Base-by-base conservation (phyloP, 2,113 vertebrate genomes). In the Brachyistius frenatus region DNA sequence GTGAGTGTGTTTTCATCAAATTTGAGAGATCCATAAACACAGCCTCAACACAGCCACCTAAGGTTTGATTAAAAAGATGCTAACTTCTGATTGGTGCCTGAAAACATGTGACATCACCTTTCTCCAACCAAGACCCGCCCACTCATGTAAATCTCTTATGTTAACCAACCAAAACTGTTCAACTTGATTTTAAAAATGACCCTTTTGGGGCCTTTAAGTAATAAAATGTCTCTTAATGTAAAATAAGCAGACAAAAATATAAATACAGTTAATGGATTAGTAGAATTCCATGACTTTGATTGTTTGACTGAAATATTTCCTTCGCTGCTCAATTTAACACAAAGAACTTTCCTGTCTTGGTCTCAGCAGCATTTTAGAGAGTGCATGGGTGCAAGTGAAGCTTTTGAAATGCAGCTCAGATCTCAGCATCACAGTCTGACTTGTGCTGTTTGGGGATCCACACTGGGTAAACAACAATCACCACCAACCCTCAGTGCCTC, bases 321-420 rank as follows among this genome's bases (percentile, higher is more conserved):
- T 69, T 72, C 32, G 6, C 49, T 61, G 60, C 56, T 83, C 32
- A 36, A 49, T 76, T 77, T 32, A 65, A 30, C 77, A 65, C 61
- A 35, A 33, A 69, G 0, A 69, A 23, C 39, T 37, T 7, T 73
- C 15, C 53, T 16, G 7, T 63, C 11, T 62, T 44, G 3, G n/a
- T 55, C 63, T 74, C 58, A 13, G 62, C 47, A 63, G 67, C 55
- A 54, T 23, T 84, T 64, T 2, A 5, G 32, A 80, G 37, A 73
- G 37, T 2, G 14, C 2, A 35, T 16, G 64, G 36, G 30, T 54
- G 76, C 14, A 39, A 66, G 49, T 16, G 1, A 67, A n/a, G 72
- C 53, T 39, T 85, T 86, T 77, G 64, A 79, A 85, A 89, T 79
- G 80, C 86, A 72, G 75, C 73, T 83, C 75, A 76, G 68, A 73